A percentile compares a stretch with the other conserved stretches of the same genome.
Conservation (phyloP, 2,113 vertebrate species). For the Camelus dromedarius region DNA sequence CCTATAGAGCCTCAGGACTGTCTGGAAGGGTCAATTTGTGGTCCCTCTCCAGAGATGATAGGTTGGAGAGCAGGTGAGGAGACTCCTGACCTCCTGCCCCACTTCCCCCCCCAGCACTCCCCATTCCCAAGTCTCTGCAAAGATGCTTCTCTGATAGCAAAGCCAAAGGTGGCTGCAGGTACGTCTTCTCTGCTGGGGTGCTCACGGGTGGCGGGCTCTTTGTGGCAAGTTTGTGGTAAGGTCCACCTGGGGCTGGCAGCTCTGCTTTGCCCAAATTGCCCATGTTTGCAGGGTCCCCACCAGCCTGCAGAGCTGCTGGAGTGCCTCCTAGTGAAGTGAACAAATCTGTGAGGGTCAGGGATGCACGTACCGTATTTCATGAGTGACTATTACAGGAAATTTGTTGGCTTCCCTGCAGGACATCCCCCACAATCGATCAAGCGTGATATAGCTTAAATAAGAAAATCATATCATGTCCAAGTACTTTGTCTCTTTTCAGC, state of each 20-base stretch:
- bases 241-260: neutral
- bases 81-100: neutral
- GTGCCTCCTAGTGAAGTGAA: constrained; percentile 6
- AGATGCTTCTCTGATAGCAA: neutral
- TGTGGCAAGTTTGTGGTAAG: neutral
- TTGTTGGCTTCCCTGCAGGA: neutral
- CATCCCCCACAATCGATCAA: neutral
- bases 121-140: neutral
- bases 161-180: neutral
- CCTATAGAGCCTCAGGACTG: neutral
- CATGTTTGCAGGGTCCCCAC: neutral
- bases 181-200: neutral
- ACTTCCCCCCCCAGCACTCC: no score
- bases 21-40: neutral
- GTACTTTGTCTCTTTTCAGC: neutral
- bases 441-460: neutral
- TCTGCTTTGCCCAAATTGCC: neutral
- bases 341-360: neutral
- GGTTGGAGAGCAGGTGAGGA: neutral
- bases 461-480: neutral
- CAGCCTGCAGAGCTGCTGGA: neutral
- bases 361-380: neutral
- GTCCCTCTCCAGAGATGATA: neutral
- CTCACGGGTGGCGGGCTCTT: neutral
- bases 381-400: neutral